Evolutionary conservation across 1,140 invertebrate species (phyloP).

Genomic region (Anagrus nilaparvatae): DNA sequence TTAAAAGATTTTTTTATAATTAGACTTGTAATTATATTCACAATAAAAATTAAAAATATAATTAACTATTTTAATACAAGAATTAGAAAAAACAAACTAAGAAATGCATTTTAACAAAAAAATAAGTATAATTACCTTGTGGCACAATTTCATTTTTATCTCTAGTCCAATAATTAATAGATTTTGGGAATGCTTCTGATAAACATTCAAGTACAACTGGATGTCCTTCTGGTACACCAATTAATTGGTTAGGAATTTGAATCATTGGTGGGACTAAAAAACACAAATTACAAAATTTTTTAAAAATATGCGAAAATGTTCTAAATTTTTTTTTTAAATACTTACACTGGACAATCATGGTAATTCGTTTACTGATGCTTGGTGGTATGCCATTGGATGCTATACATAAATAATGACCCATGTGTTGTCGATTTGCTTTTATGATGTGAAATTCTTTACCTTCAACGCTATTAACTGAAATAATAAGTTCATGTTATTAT

Average conservation of each 20-base stretch:
- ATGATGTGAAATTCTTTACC: constrained; percentile 66
- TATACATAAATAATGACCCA: constrained; percentile 85
- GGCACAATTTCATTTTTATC: constrained; percentile 70
- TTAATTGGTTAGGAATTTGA: constrained; percentile 74
- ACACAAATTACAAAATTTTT: constrained; percentile 7
- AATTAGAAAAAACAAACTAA: no score
- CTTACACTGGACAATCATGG: constrained; percentile 82
- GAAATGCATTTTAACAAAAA: no score
- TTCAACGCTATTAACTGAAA: constrained; percentile 51
- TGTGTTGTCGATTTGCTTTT: constrained; percentile 76
- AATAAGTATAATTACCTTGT: no score
- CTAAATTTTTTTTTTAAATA: constrained; percentile 19
- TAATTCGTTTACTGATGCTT: constrained; percentile 77
- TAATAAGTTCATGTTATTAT: background rate
- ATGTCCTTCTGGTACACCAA: constrained; percentile 66
- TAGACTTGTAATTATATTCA: no score
- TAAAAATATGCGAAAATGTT: background rate
- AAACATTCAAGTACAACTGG: constrained; percentile 68
- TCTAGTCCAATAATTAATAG: constrained; percentile 77
- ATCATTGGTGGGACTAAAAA: constrained; percentile 70
- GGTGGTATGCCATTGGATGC: constrained; percentile 77
- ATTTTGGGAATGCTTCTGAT: constrained; percentile 78
- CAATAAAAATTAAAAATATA: no score
- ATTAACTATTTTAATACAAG: no score
- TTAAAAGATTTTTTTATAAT: no score